These are phyloP conservation scores for Cossypha heuglini DNA, from an alignment of 2,797 vertebrate genomes.

Conservation along the genomic window DNA sequence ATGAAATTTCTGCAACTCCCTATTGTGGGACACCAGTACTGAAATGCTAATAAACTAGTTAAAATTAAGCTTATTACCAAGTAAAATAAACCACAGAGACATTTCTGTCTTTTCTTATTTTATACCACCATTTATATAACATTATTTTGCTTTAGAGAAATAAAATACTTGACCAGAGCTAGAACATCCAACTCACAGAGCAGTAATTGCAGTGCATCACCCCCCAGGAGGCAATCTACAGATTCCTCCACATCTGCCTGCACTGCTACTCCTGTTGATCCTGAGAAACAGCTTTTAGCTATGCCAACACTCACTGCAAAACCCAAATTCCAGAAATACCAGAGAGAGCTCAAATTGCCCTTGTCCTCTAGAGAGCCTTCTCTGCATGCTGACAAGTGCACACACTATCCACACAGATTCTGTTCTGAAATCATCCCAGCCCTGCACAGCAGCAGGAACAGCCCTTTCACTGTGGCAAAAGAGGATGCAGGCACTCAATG, in stretches of 20 bases:
- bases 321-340: neutral
- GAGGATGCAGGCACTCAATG: neutral
- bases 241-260: neutral
- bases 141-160: neutral
- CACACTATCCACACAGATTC: neutral
- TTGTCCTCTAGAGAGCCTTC: neutral
- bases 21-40: conserved; percentile 1
- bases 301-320: neutral
- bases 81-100: conserved; percentile 38
- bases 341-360: neutral
- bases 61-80: conserved; percentile 49
- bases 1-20: conserved; percentile 48
- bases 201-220: neutral
- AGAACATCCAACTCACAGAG: neutral
- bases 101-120: neutral
- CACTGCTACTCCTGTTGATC: neutral
- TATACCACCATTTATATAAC: neutral
- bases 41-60: conserved; percentile 55
- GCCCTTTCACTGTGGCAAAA: neutral
- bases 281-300: neutral
- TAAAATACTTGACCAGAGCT: neutral
- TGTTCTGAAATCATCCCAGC: neutral
- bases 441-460: neutral
- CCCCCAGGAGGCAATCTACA: neutral
- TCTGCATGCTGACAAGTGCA: accelerated